Evolutionary conservation across 30 jellyfish, hydroid and myxozoan genomes (phyloP).

Genomic region (Haliclystus octoradiatus): DNA sequence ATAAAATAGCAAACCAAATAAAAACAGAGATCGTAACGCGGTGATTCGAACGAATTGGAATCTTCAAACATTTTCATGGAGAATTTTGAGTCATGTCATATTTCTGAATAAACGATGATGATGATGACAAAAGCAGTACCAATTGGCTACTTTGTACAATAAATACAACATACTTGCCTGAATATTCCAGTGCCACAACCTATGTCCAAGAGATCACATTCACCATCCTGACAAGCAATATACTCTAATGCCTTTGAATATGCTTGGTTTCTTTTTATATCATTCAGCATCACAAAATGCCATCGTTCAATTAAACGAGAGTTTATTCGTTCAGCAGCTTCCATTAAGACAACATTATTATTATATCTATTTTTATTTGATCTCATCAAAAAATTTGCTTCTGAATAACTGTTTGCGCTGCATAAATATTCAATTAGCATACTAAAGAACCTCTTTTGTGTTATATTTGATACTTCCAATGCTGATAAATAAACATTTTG

Average conservation of each 20-base stretch:
- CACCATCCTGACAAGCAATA: conserved; percentile 33
- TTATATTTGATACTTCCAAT: neutral
- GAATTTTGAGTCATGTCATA: no score
- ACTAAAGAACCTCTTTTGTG: neutral
- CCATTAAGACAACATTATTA: conserved; percentile 14
- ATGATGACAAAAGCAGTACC: no score
- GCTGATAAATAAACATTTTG: neutral
- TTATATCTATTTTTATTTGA: neutral
- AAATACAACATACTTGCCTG: conserved; percentile 29
- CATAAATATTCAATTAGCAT: neutral
- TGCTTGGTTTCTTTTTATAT: conserved; percentile 39
- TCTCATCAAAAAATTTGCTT: neutral
- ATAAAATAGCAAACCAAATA: no score
- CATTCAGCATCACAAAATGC: conserved; percentile 94
- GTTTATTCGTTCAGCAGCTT: conserved; percentile 36
- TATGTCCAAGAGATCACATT: conserved; percentile 39
- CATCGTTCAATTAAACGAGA: conserved; percentile 48
- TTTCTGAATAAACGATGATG: no score
- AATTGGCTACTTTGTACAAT: no score
- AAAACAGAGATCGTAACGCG: no score
- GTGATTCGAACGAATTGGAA: no score
- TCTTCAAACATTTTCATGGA: no score
- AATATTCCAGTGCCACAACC: conserved; percentile 90
- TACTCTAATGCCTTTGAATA: conserved; percentile 36
- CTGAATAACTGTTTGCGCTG: neutral